Conservation (phyloP, 2,797 vertebrate genomes). For the Cynopterus sphinx region DNA sequence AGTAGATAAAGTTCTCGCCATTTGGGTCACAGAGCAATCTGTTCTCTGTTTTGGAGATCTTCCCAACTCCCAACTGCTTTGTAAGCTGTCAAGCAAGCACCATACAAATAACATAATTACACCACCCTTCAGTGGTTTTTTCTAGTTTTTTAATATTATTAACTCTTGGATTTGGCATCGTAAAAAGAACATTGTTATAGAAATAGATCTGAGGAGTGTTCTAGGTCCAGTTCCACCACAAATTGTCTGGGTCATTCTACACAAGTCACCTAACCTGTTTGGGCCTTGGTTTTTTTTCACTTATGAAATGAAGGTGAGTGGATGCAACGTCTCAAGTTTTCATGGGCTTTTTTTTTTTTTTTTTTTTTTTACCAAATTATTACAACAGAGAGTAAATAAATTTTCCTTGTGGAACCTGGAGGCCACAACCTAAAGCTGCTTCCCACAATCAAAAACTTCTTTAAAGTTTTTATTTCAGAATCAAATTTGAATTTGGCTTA, state of each 20-base stretch:
- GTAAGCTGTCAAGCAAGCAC: conserved; percentile 13
- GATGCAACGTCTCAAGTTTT: not conserved
- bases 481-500: not conserved
- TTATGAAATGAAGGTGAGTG: not conserved
- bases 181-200: conserved; percentile 15
- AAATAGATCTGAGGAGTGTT: not conserved
- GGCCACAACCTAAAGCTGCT: not conserved
- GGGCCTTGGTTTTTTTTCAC: not conserved
- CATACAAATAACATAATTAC: not conserved
- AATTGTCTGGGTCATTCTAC: not conserved
- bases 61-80: not conserved
- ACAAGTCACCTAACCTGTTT: not conserved
- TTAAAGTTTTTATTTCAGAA: not conserved
- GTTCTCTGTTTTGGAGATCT: conserved; percentile 21
- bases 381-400: not conserved
- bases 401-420: not conserved
- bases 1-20: not conserved
- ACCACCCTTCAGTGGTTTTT: not conserved
- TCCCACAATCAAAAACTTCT: conserved; percentile 31
- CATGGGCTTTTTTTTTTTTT: not conserved
- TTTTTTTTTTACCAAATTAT: conserved; percentile 7
- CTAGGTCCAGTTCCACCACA: not conserved
- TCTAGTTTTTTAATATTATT: not conserved
- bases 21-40: conserved; percentile 22
- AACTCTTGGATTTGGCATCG: not conserved